phyloP scores from a whole-genome alignment of 2,888 invertebrate species.

The Linnaemya vulpina region DNA sequence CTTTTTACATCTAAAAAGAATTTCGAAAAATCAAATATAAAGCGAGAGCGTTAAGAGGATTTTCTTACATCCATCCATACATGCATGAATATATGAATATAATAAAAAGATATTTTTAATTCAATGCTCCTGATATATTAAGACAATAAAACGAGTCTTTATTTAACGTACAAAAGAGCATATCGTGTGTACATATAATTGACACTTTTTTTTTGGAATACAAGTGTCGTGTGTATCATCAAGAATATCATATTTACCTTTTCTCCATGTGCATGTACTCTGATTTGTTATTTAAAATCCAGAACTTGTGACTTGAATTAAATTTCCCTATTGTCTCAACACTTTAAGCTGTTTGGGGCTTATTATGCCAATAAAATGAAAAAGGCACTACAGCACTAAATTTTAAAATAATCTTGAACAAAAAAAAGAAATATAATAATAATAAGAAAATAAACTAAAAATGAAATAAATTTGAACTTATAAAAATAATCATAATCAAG shows the following conservation, averaged over 20 bases:
- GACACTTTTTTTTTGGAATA: not conserved
- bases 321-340: conserved; percentile 62
- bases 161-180: conserved; percentile 2
- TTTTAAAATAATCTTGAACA: not conserved
- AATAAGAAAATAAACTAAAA: no score
- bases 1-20: no score
- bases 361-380: conserved; percentile 66
- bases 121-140: conserved; percentile 21
- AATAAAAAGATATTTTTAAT: conserved; percentile 2
- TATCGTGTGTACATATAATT: not conserved
- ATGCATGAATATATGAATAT: no score
- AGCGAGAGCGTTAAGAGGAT: no score
- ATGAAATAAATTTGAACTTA: conserved; percentile 34
- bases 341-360: conserved; percentile 65
- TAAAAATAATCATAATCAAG: conserved; percentile 36
- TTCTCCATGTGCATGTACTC: not conserved
- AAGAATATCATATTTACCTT: not conserved
- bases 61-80: no score
- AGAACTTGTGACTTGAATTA: conserved; percentile 70
- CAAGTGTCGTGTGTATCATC: conserved; percentile 19
- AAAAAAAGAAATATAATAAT: not conserved
- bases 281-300: conserved; percentile 51
- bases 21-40: no score
- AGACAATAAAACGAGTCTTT: conserved; percentile 1
- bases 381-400: conserved; percentile 43